A percentile compares a stretch with the other conserved stretches of the same genome.
Evolutionary conservation across 2,797 vertebrate genomes (phyloP).

Genomic region (Gila robusta): DNA sequence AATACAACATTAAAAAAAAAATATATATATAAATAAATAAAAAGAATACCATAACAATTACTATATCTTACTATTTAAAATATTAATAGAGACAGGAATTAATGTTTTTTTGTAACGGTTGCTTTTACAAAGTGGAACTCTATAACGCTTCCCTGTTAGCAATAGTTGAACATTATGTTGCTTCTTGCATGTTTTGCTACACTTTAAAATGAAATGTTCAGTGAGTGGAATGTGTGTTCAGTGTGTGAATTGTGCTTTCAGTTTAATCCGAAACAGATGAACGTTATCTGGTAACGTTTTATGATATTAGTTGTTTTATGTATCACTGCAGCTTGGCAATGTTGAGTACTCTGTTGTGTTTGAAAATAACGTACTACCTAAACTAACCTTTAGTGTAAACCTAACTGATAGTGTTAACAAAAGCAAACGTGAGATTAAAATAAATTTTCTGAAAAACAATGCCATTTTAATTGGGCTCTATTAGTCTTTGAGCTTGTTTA

Average conservation of each 20-base stretch:
- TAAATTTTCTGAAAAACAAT: not conserved
- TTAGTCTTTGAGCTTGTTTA: not conserved
- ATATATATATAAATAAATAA: not conserved
- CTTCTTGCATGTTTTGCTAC: not conserved
- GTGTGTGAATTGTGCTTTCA: not conserved
- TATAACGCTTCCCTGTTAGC: too few species aligned
- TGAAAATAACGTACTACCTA: not conserved
- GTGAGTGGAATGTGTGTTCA: not conserved
- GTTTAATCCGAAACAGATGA: not conserved
- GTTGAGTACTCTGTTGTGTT: not conserved
- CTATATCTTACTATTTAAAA: not conserved
- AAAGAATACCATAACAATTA: not conserved
- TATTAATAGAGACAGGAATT: not conserved
- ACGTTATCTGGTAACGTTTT: not conserved
- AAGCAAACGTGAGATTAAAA: not conserved
- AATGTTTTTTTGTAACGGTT: not conserved
- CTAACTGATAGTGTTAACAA: not conserved
- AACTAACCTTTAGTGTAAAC: not conserved
- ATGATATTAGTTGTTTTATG: not conserved
- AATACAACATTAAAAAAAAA: not conserved
- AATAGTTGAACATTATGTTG: too few species aligned
- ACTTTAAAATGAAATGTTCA: not conserved
- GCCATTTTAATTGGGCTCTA: too few species aligned
- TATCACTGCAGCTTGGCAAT: not conserved
- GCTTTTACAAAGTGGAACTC: not conserved